These are phyloP conservation scores for Tangara arthus DNA, from an alignment of 2,797 vertebrate genomes.

Conservation along the genomic window DNA sequence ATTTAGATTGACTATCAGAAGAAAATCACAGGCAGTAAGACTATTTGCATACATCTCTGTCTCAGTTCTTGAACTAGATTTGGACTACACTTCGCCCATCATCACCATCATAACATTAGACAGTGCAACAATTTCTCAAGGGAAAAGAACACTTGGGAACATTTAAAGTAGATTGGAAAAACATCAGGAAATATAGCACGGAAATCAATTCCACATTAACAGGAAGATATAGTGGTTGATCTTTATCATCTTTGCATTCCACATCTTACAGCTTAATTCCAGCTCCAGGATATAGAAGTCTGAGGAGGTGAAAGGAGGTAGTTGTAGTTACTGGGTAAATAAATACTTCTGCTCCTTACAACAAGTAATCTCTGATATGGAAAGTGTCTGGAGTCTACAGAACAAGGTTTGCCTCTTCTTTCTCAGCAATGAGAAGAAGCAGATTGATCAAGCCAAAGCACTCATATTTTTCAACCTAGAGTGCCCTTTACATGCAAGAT, in stretches of 20 bases:
- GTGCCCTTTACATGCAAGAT: background rate
- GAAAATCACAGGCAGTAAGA: background rate
- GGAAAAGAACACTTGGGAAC: constrained; percentile 32
- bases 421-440: background rate
- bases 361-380: background rate
- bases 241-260: constrained; percentile 27
- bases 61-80: background rate
- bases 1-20: constrained; percentile 1
- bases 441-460: background rate
- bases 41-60: background rate
- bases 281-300: background rate
- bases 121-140: constrained; percentile 19
- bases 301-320: background rate
- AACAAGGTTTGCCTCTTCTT: background rate
- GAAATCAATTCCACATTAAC: constrained; percentile 54
- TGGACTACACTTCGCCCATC: background rate
- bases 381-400: background rate
- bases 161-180: constrained; percentile 42
- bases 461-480: background rate
- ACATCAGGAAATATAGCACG: constrained; percentile 38
- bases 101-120: background rate
- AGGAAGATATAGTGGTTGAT: constrained; percentile 29
- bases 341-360: background rate
- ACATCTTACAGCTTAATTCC: background rate
- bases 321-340: background rate